phyloP scores from a whole-genome alignment of 2,888 invertebrate genomes.

The Parascotia fuliginaria region DNA sequence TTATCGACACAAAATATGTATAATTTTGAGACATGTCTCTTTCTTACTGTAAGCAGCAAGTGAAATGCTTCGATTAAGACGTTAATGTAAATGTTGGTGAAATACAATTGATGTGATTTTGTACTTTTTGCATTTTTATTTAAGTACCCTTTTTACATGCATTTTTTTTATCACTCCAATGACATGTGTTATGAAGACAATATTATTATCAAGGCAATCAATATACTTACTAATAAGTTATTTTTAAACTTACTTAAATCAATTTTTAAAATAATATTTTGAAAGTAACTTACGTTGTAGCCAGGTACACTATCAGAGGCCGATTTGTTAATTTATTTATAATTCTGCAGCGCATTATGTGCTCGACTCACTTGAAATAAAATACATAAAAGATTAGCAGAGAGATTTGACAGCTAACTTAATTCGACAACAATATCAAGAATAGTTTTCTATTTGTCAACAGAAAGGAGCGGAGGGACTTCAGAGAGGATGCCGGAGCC shows the following conservation, averaged over 20 bases:
- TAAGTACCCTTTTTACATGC: constrained; percentile 13
- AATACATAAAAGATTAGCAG: too few species aligned
- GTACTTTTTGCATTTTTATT: constrained; percentile 71
- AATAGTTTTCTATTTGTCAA: constrained; percentile 28
- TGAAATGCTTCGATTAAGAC: constrained; percentile 83
- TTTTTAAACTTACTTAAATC: too few species aligned
- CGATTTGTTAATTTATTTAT: too few species aligned
- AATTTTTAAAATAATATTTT: too few species aligned
- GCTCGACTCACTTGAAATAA: too few species aligned
- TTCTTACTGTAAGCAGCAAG: constrained; percentile 79
- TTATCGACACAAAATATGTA: constrained; percentile 60
- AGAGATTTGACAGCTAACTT: too few species aligned
- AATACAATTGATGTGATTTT: constrained; percentile 86
- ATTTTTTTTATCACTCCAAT: background rate
- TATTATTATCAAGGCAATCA: too few species aligned
- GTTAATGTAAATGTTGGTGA: constrained; percentile 85
- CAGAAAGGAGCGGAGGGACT: constrained; percentile 67
- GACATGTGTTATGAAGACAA: too few species aligned
- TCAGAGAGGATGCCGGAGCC: constrained; percentile 79
- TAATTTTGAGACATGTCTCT: constrained; percentile 74
- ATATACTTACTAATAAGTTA: too few species aligned
- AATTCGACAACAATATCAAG: constrained; percentile 1
- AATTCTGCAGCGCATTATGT: too few species aligned
- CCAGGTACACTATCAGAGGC: too few species aligned
- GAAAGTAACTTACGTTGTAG: too few species aligned